A percentile compares a stretch with the other conserved stretches of the same genome.
These are phyloP conservation scores for Avahi laniger DNA, from an alignment of 2,797 vertebrate species.

Conservation along the genomic window DNA sequence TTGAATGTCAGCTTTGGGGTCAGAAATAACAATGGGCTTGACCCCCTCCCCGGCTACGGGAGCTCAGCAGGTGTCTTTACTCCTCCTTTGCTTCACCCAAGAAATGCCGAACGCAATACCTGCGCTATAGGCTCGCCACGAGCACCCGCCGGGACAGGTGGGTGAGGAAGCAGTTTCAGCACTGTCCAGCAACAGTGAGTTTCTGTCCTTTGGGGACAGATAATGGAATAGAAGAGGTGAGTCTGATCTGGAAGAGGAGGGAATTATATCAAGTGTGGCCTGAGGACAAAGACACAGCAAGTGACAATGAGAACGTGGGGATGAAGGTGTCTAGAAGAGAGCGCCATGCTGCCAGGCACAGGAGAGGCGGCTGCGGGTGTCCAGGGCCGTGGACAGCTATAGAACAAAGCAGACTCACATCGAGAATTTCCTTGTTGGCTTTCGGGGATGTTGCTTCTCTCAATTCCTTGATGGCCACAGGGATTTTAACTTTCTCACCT, in stretches of 20 bases:
- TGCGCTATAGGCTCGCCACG: rapidly evolving
- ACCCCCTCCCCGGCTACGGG: rapidly evolving
- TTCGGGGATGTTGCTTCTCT: conserved; percentile 97
- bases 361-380: background rate
- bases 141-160: rapidly evolving
- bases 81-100: background rate
- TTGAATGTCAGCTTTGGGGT: background rate
- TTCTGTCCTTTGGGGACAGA: background rate
- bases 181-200: too few relatives aligned
- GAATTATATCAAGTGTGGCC: background rate
- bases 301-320: background rate
- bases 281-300: background rate
- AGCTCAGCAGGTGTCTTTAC: background rate
- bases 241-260: background rate
- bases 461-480: conserved; percentile 98
- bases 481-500: conserved; percentile 98
- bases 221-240: background rate
- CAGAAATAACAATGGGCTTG: rapidly evolving
- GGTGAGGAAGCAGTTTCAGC: background rate
- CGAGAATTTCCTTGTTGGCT: conserved; percentile 98
- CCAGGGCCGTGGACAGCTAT: background rate
- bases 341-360: rapidly evolving
- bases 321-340: background rate
- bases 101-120: rapidly evolving
- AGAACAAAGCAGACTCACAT: conserved; percentile 87